Percentiles rank a stretch among this genome's conserved stretches.
These are phyloP conservation scores for Elachura formosa DNA, from an alignment of 2,113 vertebrate species.

Conservation along the genomic window DNA sequence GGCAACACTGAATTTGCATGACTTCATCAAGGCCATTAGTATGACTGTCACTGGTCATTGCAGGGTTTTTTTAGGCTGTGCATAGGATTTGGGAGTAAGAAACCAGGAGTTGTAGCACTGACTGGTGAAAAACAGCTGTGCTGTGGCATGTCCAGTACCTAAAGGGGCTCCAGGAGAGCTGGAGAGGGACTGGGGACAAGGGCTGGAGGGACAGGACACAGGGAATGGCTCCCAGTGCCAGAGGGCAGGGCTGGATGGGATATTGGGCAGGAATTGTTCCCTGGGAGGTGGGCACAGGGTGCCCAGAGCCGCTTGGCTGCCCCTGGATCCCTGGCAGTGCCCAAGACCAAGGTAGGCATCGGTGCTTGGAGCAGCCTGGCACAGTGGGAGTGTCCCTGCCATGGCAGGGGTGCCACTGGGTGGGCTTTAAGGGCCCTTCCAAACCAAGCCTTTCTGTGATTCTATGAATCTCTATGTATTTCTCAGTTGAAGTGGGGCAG, in stretches of 20 bases:
- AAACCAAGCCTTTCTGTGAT: neutral
- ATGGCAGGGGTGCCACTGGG: rapidly evolving
- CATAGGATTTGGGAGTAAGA: neutral
- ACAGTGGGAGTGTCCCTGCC: rapidly evolving
- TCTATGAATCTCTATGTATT: neutral
- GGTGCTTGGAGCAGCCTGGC: neutral
- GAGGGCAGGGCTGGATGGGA: neutral
- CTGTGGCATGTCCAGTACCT: neutral
- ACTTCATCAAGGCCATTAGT: neutral
- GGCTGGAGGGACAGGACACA: neutral
- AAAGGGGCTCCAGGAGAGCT: neutral
- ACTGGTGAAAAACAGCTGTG: neutral
- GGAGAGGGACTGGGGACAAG: neutral
- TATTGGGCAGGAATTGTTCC: rapidly evolving
- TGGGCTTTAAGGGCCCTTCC: neutral
- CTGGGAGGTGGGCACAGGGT: neutral
- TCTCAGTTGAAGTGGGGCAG: neutral
- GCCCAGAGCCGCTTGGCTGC: neutral
- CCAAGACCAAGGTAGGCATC: rapidly evolving
- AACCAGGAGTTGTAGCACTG: neutral
- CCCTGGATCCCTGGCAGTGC: neutral
- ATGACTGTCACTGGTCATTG: neutral
- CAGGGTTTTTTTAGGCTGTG: neutral
- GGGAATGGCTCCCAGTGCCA: neutral
- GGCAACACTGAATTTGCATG: neutral